Base-by-base conservation (phyloP, 53 echinoderm and acorn worm species). In the Apostichopus leukothele region DNA sequence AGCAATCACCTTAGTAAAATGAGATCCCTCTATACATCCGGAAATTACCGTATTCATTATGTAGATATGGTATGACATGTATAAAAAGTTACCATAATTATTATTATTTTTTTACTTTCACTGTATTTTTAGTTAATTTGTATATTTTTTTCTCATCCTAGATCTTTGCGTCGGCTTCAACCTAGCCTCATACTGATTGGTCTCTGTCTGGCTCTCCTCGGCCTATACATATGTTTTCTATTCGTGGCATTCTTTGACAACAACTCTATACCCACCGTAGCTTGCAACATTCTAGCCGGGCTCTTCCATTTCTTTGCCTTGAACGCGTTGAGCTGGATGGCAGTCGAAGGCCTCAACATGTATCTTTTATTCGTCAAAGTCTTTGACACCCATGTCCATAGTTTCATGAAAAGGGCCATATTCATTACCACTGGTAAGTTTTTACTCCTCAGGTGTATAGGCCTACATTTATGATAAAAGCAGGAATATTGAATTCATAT, bases 281-380 rank as follows among this genome's bases (percentile, higher is more conserved):
- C 91, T 3, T 94, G 96, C 84, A 89, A 89, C 52, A 89, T 96
- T 26, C 88, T 94, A 51, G 96, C 94, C 14, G 96, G 84, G 18
- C 39, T 96, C 14, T 83, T 96, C n/a, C 97, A 96, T 73, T 96
- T 93, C 89, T 96, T 96, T 85, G 91, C 93, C 1, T 76, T 96
- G 60, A 83, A 95, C 1, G 92, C 97, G 6, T 89, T 96, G 16
- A 91, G 89, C 8, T 96, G 97, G 97, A 96, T 96, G 97, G 90
- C 89, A 16, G 95, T 96, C 63, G 95, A 96, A 73, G 95, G 93
- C 0, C 89, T 90, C 92, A 96, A 96, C 76, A 92, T 96, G 95
- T 96, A 96, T 54, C 92, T 92, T 12, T 84, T 92, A 77, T 95
- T 96, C 67, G 91, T 96, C 25, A 88, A 86, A 88, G 93, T 96